Conservation (phyloP, 2,888 invertebrate species). For the Ormyrus rosae region DNA sequence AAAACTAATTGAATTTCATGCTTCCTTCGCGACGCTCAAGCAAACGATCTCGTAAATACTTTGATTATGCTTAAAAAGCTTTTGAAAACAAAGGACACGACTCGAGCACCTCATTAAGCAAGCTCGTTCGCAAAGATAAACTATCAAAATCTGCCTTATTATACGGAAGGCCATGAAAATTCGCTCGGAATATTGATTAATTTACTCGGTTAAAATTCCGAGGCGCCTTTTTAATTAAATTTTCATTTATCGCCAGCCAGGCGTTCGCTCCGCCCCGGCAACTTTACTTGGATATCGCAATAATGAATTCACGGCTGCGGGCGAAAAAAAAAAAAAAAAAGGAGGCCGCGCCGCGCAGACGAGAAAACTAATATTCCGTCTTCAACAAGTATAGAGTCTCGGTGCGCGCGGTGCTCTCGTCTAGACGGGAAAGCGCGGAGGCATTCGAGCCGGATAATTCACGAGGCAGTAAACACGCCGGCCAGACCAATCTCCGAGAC, state of each 20-base stretch:
- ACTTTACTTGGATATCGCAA: constrained; percentile 22
- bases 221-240: constrained; percentile 22
- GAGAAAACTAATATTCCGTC: constrained; percentile 42
- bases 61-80: too few species aligned
- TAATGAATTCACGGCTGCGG: constrained; percentile 30
- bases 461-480: constrained; percentile 33
- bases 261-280: background rate
- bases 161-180: too few species aligned
- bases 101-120: too few species aligned
- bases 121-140: too few species aligned
- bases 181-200: constrained; percentile 4
- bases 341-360: background rate
- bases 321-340: background rate
- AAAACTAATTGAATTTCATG: too few species aligned
- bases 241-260: constrained; percentile 13
- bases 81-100: too few species aligned
- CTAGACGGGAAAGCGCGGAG: background rate
- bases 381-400: constrained; percentile 24
- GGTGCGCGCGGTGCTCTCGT: too few species aligned
- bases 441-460: constrained; percentile 7
- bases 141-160: too few species aligned
- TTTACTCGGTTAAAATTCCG: constrained; percentile 4
- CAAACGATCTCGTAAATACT: too few species aligned
- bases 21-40: too few species aligned
- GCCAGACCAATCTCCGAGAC: constrained; percentile 6